Conservation (phyloP, 2,113 vertebrate genomes). For the Steatornis caripensis region DNA sequence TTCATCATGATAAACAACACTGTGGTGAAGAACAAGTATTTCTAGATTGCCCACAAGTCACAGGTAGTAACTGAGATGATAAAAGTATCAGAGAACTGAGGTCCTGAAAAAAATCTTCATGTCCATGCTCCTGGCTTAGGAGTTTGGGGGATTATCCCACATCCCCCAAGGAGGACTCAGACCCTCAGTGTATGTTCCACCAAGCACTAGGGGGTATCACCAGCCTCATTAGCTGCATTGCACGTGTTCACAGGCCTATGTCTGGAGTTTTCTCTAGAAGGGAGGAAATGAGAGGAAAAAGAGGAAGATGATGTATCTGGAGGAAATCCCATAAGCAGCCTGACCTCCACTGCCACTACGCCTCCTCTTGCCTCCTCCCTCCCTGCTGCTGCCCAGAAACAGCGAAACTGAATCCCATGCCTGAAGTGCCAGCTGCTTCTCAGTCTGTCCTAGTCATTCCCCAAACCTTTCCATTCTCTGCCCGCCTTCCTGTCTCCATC, state of each 20-base stretch:
- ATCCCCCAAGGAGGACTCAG: not conserved
- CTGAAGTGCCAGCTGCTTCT: not conserved
- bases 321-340: not conserved
- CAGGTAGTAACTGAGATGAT: not conserved
- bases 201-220: not conserved
- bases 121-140: not conserved
- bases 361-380: not conserved
- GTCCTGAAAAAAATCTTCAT: not conserved
- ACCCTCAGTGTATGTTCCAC: not conserved
- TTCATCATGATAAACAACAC: not conserved
- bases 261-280: not conserved
- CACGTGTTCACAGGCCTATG: not conserved
- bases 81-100: not conserved
- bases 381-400: not conserved
- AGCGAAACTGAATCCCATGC: not conserved
- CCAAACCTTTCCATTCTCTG: not conserved
- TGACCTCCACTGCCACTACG: not conserved
- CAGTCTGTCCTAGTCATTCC: not conserved
- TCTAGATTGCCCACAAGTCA: not conserved
- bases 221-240: not conserved
- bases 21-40: not conserved
- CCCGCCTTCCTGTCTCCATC: not conserved
- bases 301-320: not conserved
- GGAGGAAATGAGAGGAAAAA: conserved; percentile 19
- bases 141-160: not conserved